A percentile compares a stretch with the other conserved stretches of the same genome.
Conservation (phyloP, 2,888 invertebrate species). For the Thymelicus acteon region DNA sequence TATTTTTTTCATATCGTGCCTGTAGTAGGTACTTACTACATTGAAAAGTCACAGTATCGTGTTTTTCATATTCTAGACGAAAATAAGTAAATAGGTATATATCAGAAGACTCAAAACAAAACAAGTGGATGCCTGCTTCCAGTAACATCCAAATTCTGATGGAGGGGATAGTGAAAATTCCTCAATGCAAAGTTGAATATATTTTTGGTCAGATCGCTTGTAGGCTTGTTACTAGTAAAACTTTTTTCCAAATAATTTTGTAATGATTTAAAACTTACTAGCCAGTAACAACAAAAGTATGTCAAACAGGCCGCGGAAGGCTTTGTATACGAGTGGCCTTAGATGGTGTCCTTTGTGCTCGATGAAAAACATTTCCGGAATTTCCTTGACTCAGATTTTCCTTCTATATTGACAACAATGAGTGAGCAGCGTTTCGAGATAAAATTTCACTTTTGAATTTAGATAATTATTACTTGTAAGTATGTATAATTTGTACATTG, state of each 20-base stretch:
- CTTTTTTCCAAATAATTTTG: neutral
- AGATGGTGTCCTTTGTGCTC: slow-evolving; percentile 19
- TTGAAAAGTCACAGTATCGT: too few species aligned
- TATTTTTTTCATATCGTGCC: too few species aligned
- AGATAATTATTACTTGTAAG: slow-evolving; percentile 3
- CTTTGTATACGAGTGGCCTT: slow-evolving; percentile 16
- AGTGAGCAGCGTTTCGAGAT: slow-evolving; percentile 7
- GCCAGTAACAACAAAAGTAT: slow-evolving; percentile 3
- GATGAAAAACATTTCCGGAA: slow-evolving; percentile 11
- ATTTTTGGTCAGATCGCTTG: too few species aligned
- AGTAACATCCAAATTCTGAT: too few species aligned
- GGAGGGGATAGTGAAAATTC: too few species aligned
- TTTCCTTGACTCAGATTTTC: slow-evolving; percentile 10
- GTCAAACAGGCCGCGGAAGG: neutral
- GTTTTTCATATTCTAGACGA: too few species aligned
- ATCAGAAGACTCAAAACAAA: too few species aligned
- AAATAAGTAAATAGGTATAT: too few species aligned
- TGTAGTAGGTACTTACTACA: too few species aligned
- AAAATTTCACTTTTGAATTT: neutral
- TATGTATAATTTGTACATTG: too few species aligned
- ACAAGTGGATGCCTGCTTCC: too few species aligned
- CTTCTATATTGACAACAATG: slow-evolving; percentile 12
- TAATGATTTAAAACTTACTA: neutral
- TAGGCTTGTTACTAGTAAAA: neutral
- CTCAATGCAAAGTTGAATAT: too few species aligned